A percentile compares a stretch with the other conserved stretches of the same genome.
Evolutionary conservation across 1,140 invertebrate species (phyloP).

Genomic region (Pissodes strobi): DNA sequence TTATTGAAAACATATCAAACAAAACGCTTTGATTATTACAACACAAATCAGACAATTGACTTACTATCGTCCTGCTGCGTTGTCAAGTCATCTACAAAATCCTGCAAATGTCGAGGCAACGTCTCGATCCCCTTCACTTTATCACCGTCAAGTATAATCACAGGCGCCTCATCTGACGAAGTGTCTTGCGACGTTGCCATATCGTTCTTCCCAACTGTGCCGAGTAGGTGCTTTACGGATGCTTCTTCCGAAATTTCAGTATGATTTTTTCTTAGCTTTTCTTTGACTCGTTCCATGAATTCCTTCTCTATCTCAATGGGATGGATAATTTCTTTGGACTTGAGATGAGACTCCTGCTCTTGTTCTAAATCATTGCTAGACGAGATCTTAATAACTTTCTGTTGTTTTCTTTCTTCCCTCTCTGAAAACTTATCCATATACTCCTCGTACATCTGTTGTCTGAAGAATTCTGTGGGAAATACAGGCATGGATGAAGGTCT

Average conservation of each 20-base stretch:
- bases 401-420: constrained; percentile 74
- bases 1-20: too few species aligned
- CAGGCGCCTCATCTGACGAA: constrained; percentile 47
- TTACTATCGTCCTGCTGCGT: constrained; percentile 25
- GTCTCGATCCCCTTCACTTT: constrained; percentile 63
- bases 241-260: constrained; percentile 52
- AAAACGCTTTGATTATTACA: background rate
- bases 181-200: constrained; percentile 5
- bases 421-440: constrained; percentile 78
- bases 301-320: constrained; percentile 69
- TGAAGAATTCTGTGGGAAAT: constrained; percentile 66
- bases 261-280: constrained; percentile 56
- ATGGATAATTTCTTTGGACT: constrained; percentile 51
- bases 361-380: constrained; percentile 27
- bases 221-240: constrained; percentile 59
- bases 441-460: constrained; percentile 80
- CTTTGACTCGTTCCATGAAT: constrained; percentile 72
- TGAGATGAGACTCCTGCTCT: constrained; percentile 1
- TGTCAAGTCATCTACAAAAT: constrained; percentile 62
- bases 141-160: constrained; percentile 66
- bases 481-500: constrained; percentile 47
- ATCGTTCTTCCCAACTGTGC: constrained; percentile 52
- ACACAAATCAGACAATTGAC: constrained; percentile 3
- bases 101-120: constrained; percentile 74
- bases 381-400: constrained; percentile 77